Base-by-base conservation (phyloP, 2,888 invertebrate genomes). In the Chloroclysta siterata region DNA sequence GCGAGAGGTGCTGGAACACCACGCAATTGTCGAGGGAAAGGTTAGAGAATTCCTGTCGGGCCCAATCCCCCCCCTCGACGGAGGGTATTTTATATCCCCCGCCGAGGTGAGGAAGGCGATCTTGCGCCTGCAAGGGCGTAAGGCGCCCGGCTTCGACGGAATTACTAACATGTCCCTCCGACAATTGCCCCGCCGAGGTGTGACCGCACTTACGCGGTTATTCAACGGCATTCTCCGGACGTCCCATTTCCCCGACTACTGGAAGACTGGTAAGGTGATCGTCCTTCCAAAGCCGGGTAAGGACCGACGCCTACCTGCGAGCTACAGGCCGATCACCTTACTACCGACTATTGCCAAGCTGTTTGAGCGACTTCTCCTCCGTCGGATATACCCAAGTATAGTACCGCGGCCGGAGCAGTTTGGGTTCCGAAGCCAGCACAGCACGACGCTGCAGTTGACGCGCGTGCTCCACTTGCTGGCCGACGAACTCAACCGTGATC, bases 371-470 rank as follows among this genome's bases (percentile, higher is more conserved):
- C 41, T 70, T 7, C 63, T 74, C 14, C 62, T 78, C 13, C 4
- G 42, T 5, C 42, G 17, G 6, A 5, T 36, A 22, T 14, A 28
- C 41, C 11, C 0, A 39, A 53, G 5, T 8, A 22, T 66, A 0
- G 13, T 0, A 0, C 56, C 61, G 0, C 54, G 70, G 0, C 52
- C 48, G 0, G 73, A 77, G 14, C 73, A 74, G 33, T 68, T 65
- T 33, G 74, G 72, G 0, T 75, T 76, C 53, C 51, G 75, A 0
- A 13, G 50, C 2, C 68, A 68, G 0, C 77, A 76, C 60, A 66
- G 65, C 6, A 79, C 76, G 0, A 73, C 76, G 0, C 72, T 72
- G 0, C 79, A 79, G 57, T 53, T 80, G 7, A n/a, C 73, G 14
- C 42, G 42, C 8, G 69, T 80, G 0, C 71, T 77, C 7, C 74